Evolutionary conservation across 2,888 invertebrate genomes (phyloP), one percentile per base, ranked within the genome.

Genomic region (Diogma glabrata): DNA sequence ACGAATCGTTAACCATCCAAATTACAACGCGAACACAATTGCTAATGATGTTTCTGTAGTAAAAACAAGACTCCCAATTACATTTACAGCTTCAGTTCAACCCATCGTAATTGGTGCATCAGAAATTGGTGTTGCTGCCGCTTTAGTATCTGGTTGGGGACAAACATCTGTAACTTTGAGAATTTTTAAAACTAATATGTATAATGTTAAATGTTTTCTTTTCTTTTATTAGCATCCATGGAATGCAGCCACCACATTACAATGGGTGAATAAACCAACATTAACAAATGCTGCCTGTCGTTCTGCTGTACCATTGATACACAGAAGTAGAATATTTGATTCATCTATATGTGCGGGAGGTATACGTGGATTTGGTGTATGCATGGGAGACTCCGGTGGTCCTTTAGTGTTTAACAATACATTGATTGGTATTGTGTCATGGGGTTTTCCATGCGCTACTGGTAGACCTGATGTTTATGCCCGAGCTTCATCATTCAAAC

Each of bases 381-480:
- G 67, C 43, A 56, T 56, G 43, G 67, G 68, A 4, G 67, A 67
- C 19, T 67, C 67, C 0, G 67, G 67, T 26, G 67, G 67, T 3
- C 67, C 67, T 0, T 52, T 67, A 16, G 66, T 66, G 1, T 66
- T 66, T 1, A 62, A 66, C 14, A 61, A 61, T 45, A 66, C 65
- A 52, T 57, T 68, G 2, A 65, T 67, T 23, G 68, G 67, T 12
- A 60, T 67, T 8, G 69, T 68, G 0, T 68, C 68, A 3, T 67
- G 69, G 69, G 67, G 67, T 20, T 66, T 66, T 46, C 67, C 69
- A 5, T 67, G 67, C 26, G 67, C 67, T 3, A 63, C 61, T 4
- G 67, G 67, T 12, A 62, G 61, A 14, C 67, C 67, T 0, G 67
- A 67, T 26, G 65, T 68, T 63, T 67, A 68, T 51, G 64, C 68